phyloP scores from a whole-genome alignment of 2,888 invertebrate genomes.

The Fragum whitleyi region DNA sequence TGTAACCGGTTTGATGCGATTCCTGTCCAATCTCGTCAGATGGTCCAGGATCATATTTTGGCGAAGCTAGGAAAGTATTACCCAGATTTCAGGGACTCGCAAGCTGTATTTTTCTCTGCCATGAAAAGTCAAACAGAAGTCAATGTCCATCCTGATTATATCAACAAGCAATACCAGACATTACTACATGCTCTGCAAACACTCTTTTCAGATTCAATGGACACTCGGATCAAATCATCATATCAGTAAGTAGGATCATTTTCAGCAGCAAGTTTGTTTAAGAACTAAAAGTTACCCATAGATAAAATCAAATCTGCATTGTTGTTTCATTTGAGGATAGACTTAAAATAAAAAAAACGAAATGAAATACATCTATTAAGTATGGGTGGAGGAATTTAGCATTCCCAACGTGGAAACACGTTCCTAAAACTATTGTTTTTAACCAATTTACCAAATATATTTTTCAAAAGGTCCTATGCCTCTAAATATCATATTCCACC shows the following conservation, averaged over 20 bases:
- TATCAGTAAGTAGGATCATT: slow-evolving; percentile 73
- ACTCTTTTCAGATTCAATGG: slow-evolving; percentile 69
- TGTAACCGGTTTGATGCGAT: slow-evolving; percentile 81
- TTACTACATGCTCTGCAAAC: slow-evolving; percentile 72
- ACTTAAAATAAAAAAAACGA: too few relatives aligned
- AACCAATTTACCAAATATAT: too few relatives aligned
- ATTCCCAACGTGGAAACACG: too few relatives aligned
- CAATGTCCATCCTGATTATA: slow-evolving; percentile 71
- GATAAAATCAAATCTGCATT: too few relatives aligned
- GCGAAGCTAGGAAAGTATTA: slow-evolving; percentile 69
- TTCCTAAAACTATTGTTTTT: too few relatives aligned
- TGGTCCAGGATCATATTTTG: slow-evolving; percentile 70
- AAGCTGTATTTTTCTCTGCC: slow-evolving; percentile 74
- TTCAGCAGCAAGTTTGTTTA: too few relatives aligned
- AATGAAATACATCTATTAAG: too few relatives aligned
- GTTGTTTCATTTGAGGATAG: too few relatives aligned
- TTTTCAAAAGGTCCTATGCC: too few relatives aligned
- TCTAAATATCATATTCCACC: too few relatives aligned
- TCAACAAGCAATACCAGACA: slow-evolving; percentile 68
- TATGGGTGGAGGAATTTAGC: too few relatives aligned
- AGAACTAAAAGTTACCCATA: too few relatives aligned
- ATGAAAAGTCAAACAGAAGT: slow-evolving; percentile 64
- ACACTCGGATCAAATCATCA: slow-evolving; percentile 69
- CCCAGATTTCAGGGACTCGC: slow-evolving; percentile 71
- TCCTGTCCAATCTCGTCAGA: slow-evolving; percentile 51